A percentile compares a stretch with the other conserved stretches of the same genome.
Evolutionary conservation across 2,888 invertebrate species (phyloP).

Genomic region (Glyphotaelius pellucidus): DNA sequence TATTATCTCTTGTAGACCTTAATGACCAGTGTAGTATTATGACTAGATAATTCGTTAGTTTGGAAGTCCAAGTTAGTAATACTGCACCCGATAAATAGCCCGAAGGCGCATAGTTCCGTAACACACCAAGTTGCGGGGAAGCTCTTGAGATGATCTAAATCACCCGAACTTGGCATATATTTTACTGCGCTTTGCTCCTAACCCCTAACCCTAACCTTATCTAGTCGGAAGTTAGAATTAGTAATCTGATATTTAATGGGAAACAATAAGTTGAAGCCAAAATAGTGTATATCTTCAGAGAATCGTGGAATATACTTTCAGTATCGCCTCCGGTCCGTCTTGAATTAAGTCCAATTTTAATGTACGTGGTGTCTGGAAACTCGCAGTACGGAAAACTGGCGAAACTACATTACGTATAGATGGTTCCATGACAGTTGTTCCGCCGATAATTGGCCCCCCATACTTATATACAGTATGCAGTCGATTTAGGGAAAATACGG

Average conservation of each 20-base stretch:
- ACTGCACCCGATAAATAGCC: constrained; percentile 26
- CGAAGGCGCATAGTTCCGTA: background rate
- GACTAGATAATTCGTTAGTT: background rate
- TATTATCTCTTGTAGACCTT: background rate
- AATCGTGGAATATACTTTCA: background rate
- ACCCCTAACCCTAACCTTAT: background rate
- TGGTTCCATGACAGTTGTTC: too few relatives aligned
- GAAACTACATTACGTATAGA: too few relatives aligned
- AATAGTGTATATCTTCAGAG: background rate
- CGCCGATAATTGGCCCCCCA: too few relatives aligned
- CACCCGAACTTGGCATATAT: constrained; percentile 41
- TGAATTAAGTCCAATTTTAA: too few relatives aligned
- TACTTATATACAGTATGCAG: too few relatives aligned
- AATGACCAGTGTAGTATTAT: background rate
- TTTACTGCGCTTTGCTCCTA: constrained; percentile 41
- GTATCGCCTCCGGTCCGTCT: background rate
- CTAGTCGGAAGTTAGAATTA: background rate
- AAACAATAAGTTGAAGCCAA: background rate
- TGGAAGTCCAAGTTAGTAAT: constrained; percentile 1
- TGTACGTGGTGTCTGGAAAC: too few relatives aligned
- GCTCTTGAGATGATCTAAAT: constrained; percentile 41
- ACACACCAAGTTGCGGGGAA: background rate
- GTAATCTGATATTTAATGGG: constrained; percentile 15
- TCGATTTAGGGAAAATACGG: too few relatives aligned
- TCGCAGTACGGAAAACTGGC: too few relatives aligned